Evolutionary conservation across 2,113 vertebrate species (phyloP).

Genomic region (Cichladusa arquata): DNA sequence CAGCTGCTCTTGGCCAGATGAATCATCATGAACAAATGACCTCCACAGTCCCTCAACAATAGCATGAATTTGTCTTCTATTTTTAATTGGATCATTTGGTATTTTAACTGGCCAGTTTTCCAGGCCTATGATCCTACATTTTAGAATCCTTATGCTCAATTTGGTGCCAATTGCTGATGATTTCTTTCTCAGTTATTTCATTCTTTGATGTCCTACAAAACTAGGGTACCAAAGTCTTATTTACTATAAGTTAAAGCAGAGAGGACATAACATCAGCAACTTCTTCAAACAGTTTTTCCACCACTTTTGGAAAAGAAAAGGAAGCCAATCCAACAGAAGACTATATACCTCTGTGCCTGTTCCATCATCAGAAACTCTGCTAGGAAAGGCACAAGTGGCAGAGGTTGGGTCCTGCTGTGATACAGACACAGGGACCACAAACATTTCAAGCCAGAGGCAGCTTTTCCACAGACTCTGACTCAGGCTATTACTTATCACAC

Average conservation of each 20-base stretch:
- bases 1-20: not conserved
- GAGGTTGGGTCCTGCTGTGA: not conserved
- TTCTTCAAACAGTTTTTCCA: not conserved
- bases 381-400: not conserved
- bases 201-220: not conserved
- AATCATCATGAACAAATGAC: not conserved
- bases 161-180: not conserved
- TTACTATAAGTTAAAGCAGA: not conserved
- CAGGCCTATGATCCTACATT: not conserved
- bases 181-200: not conserved
- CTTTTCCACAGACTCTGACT: not conserved
- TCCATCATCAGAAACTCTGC: not conserved
- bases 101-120: not conserved
- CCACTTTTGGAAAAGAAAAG: not conserved
- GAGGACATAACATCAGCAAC: not conserved
- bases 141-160: not conserved
- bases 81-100: not conserved
- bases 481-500: not conserved
- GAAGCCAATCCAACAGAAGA: not conserved
- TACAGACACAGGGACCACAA: not conserved
- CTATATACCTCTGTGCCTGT: not conserved
- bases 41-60: not conserved
- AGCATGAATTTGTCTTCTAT: not conserved
- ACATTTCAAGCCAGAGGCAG: not conserved
- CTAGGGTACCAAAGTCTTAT: not conserved